phyloP scores from a whole-genome alignment of 2,113 vertebrate genomes.

The Xerus inauris region DNA sequence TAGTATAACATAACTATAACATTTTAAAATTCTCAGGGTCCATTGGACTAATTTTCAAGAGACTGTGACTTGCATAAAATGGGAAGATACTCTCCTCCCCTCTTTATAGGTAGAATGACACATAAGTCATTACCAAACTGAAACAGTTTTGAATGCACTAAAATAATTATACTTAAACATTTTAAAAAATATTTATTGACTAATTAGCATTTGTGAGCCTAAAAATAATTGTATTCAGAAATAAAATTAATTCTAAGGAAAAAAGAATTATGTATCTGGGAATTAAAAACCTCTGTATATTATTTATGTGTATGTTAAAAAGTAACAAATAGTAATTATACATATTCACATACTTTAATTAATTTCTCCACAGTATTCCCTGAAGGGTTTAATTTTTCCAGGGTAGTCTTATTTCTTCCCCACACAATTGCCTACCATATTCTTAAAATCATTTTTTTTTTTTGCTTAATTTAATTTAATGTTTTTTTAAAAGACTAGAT shows the following conservation, averaged over 20 bases:
- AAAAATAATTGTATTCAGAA: constrained; percentile 1
- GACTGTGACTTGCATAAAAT: neutral
- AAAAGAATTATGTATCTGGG: neutral
- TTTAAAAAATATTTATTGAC: neutral
- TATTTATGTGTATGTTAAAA: neutral
- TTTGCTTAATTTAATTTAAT: neutral
- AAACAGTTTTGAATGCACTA: neutral
- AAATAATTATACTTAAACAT: neutral
- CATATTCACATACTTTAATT: neutral
- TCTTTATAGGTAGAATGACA: neutral
- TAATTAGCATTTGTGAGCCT: neutral
- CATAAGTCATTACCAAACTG: neutral
- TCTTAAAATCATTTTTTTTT: constrained; percentile 1
- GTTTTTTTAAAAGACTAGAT: neutral
- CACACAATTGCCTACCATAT: neutral
- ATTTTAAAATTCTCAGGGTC: neutral
- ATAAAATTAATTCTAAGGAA: neutral
- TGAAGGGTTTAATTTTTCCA: neutral
- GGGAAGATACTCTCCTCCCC: neutral
- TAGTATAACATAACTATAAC: neutral
- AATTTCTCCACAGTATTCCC: neutral
- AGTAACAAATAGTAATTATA: neutral
- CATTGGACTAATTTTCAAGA: neutral
- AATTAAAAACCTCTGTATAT: neutral
- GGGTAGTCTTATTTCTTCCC: neutral